Percentiles rank a stretch among this genome's conserved stretches.
These are phyloP conservation scores for Pygoscelis adeliae DNA, from an alignment of 2,113 vertebrate species.

Conservation along the genomic window DNA sequence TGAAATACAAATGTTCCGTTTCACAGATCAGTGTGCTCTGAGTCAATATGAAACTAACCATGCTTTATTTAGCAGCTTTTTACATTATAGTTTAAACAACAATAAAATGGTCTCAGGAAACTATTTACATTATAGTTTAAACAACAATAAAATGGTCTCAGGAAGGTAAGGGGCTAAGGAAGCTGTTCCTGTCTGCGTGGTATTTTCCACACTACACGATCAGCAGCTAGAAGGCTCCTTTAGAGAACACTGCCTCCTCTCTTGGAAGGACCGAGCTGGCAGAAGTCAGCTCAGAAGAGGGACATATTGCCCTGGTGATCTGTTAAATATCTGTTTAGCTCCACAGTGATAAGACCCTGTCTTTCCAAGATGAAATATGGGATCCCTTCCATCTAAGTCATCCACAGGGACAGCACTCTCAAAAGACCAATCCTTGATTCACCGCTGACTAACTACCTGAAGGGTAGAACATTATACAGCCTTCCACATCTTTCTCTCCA, in stretches of 20 bases:
- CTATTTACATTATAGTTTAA: conserved; percentile 31
- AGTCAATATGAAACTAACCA: conserved; percentile 10
- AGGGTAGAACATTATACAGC: background rate
- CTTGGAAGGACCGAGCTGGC: background rate
- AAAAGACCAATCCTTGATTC: background rate
- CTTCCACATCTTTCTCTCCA: background rate
- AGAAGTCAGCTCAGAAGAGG: background rate
- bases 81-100: background rate
- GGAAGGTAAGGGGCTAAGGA: background rate
- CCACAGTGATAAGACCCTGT: background rate
- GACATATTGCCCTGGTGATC: background rate
- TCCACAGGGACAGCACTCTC: background rate
- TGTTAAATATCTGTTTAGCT: background rate
- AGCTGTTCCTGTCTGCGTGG: rapidly evolving
- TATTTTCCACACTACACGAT: background rate
- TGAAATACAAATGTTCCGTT: conserved; percentile 54
- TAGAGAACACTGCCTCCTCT: background rate
- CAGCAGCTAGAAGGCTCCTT: background rate
- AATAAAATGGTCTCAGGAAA: background rate
- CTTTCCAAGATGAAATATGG: background rate
- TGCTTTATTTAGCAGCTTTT: conserved; percentile 42
- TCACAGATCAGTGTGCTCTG: background rate
- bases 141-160: background rate
- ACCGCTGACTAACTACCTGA: background rate
- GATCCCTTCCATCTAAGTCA: background rate